phyloP scores from a whole-genome alignment of 2,113 vertebrate genomes.

The Thamnaconus septentrionalis region DNA sequence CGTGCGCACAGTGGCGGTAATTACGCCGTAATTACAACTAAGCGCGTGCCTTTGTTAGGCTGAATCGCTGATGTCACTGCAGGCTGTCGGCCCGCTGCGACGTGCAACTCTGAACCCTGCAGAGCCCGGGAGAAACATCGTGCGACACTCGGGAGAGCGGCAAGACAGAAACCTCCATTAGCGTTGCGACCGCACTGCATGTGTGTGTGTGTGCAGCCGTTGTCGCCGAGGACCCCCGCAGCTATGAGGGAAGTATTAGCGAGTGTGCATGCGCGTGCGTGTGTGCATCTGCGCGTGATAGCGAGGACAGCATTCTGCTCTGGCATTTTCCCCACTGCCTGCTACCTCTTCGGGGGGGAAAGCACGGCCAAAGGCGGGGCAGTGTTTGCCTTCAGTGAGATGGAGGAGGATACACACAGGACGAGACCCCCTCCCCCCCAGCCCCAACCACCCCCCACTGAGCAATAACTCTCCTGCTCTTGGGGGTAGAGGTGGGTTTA shows the following conservation, averaged over 20 bases:
- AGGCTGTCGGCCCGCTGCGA: no score
- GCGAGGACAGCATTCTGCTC: constrained; percentile 53
- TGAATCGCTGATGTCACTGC: no score
- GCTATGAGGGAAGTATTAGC: constrained; percentile 33
- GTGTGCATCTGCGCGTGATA: constrained; percentile 7
- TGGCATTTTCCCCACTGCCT: constrained; percentile 41
- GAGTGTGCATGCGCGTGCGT: constrained; percentile 48
- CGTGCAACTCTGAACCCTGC: no score
- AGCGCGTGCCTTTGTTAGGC: constrained; percentile 20
- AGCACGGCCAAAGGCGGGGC: constrained; percentile 56
- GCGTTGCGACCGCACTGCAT: neutral
- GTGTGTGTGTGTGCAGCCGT: constrained; percentile 36
- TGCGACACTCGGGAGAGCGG: no score
- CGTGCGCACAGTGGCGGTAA: constrained; percentile 49
- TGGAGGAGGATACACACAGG: constrained; percentile 30
- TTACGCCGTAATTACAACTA: constrained; percentile 55
- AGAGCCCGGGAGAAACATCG: constrained; percentile 8
- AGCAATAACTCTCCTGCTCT: constrained; percentile 40
- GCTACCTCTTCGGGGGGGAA: constrained; percentile 54
- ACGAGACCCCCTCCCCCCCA: constrained; percentile 2
- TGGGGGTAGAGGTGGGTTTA: constrained; percentile 10
- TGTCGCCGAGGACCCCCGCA: constrained; percentile 41
- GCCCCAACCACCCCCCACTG: constrained; percentile 22
- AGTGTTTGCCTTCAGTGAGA: constrained; percentile 53
- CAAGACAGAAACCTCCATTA: no score